These are phyloP conservation scores for Harlomillsia oculata DNA, from an alignment of 1,140 invertebrate species.

Conservation along the genomic window DNA sequence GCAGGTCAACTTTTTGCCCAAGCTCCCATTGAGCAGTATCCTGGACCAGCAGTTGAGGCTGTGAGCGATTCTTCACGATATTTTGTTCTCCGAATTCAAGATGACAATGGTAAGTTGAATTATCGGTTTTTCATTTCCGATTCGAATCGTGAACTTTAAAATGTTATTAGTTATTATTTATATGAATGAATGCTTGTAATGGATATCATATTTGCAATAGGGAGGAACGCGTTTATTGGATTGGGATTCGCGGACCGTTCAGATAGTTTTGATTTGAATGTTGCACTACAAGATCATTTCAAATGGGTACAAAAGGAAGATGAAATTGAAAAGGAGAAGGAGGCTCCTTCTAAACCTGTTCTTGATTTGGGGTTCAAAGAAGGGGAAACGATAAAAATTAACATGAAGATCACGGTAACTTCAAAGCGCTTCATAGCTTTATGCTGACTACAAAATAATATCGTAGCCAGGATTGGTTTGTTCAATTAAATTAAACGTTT, in stretches of 20 bases:
- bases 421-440: slow-evolving; percentile 3
- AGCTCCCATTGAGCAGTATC: slow-evolving; percentile 93
- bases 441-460: neutral
- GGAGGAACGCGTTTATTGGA: slow-evolving; percentile 92
- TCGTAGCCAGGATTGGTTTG: neutral
- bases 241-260: slow-evolving; percentile 94
- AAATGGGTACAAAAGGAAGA: slow-evolving; percentile 92
- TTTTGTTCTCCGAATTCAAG: slow-evolving; percentile 91
- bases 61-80: slow-evolving; percentile 97
- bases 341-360: slow-evolving; percentile 63
- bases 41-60: slow-evolving; percentile 83
- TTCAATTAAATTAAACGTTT: slow-evolving; percentile 11
- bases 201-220: slow-evolving; percentile 43
- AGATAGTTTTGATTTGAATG: slow-evolving; percentile 98
- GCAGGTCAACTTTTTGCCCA: slow-evolving; percentile 94
- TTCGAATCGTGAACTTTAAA: neutral
- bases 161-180: neutral
- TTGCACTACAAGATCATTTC: slow-evolving; percentile 96
- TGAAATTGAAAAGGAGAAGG: slow-evolving; percentile 69
- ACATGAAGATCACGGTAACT: slow-evolving; percentile 91
- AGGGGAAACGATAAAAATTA: slow-evolving; percentile 97
- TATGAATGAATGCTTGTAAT: neutral
- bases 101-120: slow-evolving; percentile 66
- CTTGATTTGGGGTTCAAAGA: slow-evolving; percentile 96
- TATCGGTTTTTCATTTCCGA: neutral